phyloP scores from a whole-genome alignment of 2,113 vertebrate species.

The Orthonyx spaldingii region DNA sequence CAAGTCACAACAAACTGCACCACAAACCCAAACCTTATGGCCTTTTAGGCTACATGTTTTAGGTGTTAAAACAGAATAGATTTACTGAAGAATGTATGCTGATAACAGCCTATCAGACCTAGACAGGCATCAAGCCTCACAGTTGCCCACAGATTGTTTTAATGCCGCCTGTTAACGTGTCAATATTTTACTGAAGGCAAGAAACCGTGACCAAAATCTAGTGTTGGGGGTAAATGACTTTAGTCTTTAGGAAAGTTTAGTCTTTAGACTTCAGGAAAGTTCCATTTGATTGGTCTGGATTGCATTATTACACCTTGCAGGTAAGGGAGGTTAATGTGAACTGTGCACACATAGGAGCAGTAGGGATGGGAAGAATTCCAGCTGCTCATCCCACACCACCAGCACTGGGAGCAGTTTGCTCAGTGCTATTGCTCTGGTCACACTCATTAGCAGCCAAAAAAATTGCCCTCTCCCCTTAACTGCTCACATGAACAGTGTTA shows the following conservation, averaged over 20 bases:
- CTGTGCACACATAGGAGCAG: fast-evolving
- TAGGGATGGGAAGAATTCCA: neutral
- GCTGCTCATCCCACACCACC: neutral
- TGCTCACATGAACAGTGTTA: neutral
- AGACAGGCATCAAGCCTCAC: neutral
- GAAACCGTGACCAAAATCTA: neutral
- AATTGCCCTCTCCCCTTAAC: neutral
- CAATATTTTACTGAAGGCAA: neutral
- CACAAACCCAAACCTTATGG: neutral
- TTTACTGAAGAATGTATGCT: fast-evolving
- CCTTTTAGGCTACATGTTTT: neutral
- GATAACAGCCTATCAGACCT: neutral
- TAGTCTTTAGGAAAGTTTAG: fast-evolving
- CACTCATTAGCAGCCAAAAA: neutral
- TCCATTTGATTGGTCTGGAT: neutral
- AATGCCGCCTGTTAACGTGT: neutral
- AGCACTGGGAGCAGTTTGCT: neutral
- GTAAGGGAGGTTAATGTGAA: neutral
- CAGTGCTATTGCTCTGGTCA: neutral
- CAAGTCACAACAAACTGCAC: neutral
- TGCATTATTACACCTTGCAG: too few species aligned
- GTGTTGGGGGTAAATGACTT: fast-evolving
- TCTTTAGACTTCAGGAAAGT: fast-evolving
- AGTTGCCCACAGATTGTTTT: neutral
- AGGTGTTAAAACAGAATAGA: neutral